Base-by-base conservation (phyloP, 2,888 invertebrate genomes). In the Lycaena phlaeas region DNA sequence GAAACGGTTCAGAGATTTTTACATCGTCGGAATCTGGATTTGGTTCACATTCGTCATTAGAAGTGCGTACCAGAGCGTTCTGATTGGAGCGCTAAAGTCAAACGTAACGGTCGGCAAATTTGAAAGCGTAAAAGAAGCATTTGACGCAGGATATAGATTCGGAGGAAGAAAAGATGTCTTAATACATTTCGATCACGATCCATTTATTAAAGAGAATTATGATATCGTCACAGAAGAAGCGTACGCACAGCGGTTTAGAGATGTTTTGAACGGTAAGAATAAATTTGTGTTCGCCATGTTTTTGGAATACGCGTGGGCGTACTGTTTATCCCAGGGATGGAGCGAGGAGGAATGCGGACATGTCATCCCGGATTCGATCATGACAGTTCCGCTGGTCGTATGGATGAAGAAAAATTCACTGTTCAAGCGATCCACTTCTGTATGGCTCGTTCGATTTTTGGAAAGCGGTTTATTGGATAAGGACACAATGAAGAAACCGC, bases 21-120 rank as follows among this genome's bases (percentile, higher is more conserved):
- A 77, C 41, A 59, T 77, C 5, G 51, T 77, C 9, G 51, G 59
- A 11, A 40, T 77, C 14, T 78, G 77, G 77, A 51, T 78, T 38
- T 75, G 71, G 73, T 78, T 77, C 15, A 68, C 73, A 1, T 78
- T 76, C 44, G 68, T 75, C 1, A 58, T 76, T 3, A 62, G 77
- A 26, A 76, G 61, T 45, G 73, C 68, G 5, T 77, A 77, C 41
- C 76, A 77, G 49, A 76, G 74, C 42, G 74, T 76, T 2, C 54
- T 78, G 2, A 76, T 77, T 27, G 68, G 70, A 10, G 71, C 76
- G 4, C 36, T 77, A 3, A 76, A 77, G 53, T 70, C 69, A 1
- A 74, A 78, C 3, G 56, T 57, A 0, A 36, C 63, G 1, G 52
- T 61, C 0, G 77, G 71, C 0, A 67, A 68, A 34, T 77, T 69